Evolutionary conservation across 2,888 invertebrate species (phyloP), one percentile per base, ranked within the genome.

Genomic region (Amphiduros pacificus): DNA sequence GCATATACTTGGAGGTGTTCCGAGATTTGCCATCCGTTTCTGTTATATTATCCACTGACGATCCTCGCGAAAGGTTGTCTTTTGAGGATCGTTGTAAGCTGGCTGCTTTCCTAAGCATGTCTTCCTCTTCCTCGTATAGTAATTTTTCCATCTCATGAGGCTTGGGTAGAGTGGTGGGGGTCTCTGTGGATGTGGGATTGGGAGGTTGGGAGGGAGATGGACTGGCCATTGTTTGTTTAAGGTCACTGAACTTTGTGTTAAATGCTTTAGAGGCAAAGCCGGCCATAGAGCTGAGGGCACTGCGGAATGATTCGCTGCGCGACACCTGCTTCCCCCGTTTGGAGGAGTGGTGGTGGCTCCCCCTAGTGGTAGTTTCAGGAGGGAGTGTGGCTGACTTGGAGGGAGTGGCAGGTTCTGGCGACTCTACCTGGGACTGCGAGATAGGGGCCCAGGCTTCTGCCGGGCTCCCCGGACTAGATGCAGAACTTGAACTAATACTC

Each of bases 201-300:
- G n/a, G n/a, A 2, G 48, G 27, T 17, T 55, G 59, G 17, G 24
- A 5, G 17, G 73, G 74, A 40, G 72, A 71, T 1, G 77, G 76
- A 0, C 77, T 75, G 1, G 71, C 65, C 68, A 80, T 78, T 20
- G 77, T 74, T 64, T 76, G 75, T 62, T 79, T 79, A 22, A 79
- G 63, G 65, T 79, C 79, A 60, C 71, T 74, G 20, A 79, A 68
- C 63, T 77, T 77, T 49, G 59, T 73, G 27, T 73, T 48, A 26
- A 60, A 55, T 17, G 27, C 51, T 26, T 51, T 51, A n/a, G n/a
- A n/a, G 51, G 44, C 48, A 36, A 68, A 51, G 20, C 56, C 20
- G 4, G 60, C 55, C 0, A 66, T 61, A 4, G 60, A 61, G 20
- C 57, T 32, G 22, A 66, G 44, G 20, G 65, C 65, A 20, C 62